Base-by-base conservation (phyloP, 2,888 invertebrate genomes). In the Timandra comae region DNA sequence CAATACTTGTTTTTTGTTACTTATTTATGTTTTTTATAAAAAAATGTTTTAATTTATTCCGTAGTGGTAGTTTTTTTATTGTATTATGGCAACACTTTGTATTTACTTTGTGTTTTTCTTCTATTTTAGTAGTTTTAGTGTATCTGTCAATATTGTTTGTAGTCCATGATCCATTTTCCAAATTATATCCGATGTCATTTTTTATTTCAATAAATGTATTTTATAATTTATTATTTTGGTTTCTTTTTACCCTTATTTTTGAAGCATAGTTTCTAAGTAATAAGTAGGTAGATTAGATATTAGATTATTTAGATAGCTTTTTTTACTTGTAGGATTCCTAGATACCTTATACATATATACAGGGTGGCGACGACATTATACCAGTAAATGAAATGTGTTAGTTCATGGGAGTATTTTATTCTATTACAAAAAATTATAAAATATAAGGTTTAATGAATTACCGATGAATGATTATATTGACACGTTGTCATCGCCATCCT, bases 181-280 rank as follows among this genome's bases (percentile, higher is more conserved):
- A n/a, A 72, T 64, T 51, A 60, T 51, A 59, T 73, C 79, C 74
- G 35, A 79, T 82, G 85, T 85, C 85, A 84, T 84, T 84, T 76
- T 75, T 81, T 81, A 80, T 85, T 85, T 84, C 84, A 85, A 84
- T 85, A 85, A 85, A 84, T 74, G 78, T 82, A 79, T 80, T 75
- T 66, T 61, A 48, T 62, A 63, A 39, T 43, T 52, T 56, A 51
- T 58, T 62, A 38, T 59, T 58, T 66, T 65, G 61, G 60, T 69
- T 73, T 73, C 51, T 63, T 63, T 67, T 56, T 49, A 28, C 35
- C 33, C 16, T 16, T 16, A 3, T 16, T 16, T 3, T 16, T 5
- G 16, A 16, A 16, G 16, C 16, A 16, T 16, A 6, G 6, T 16
- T 16, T 1, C 6, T 16, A 16, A 16, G n/a, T n/a, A n/a, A n/a